phyloP scores from a whole-genome alignment of 2,888 invertebrate species.

The Fissipunctia ypsillon region DNA sequence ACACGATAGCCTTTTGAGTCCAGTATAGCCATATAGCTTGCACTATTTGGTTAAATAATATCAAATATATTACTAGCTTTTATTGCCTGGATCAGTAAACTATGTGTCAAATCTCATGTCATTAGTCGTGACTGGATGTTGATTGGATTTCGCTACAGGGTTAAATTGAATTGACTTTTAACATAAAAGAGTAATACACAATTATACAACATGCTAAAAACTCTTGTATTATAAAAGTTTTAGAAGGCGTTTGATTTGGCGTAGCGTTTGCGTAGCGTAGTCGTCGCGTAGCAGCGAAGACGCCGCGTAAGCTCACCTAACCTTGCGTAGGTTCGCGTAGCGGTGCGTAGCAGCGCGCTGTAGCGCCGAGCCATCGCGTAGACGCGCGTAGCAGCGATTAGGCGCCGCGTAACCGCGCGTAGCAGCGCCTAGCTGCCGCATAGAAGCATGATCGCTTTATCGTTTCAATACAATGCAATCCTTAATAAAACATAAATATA shows the following conservation, averaged over 20 bases:
- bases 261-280: too few species aligned
- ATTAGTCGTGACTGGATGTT: not conserved
- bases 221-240: not conserved
- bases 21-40: not conserved
- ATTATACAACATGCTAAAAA: not conserved
- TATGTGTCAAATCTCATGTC: not conserved
- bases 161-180: not conserved
- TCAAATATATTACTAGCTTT: not conserved
- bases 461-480: not conserved
- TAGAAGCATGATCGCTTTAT: not conserved
- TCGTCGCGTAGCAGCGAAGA: not conserved
- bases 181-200: not conserved
- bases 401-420: not conserved
- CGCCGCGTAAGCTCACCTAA: not conserved
- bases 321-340: not conserved
- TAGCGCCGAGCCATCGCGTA: not conserved
- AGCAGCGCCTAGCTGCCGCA: not conserved
- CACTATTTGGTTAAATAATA: not conserved
- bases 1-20: conserved; percentile 1
- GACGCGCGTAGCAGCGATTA: not conserved
- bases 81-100: not conserved
- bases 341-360: not conserved
- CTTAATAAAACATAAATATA: too few species aligned
- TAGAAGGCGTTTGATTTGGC: too few species aligned
- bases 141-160: not conserved